Percentiles rank a stretch among this genome's conserved stretches.
Conservation (phyloP, 2,888 invertebrate genomes). For the Venusia cambrica region DNA sequence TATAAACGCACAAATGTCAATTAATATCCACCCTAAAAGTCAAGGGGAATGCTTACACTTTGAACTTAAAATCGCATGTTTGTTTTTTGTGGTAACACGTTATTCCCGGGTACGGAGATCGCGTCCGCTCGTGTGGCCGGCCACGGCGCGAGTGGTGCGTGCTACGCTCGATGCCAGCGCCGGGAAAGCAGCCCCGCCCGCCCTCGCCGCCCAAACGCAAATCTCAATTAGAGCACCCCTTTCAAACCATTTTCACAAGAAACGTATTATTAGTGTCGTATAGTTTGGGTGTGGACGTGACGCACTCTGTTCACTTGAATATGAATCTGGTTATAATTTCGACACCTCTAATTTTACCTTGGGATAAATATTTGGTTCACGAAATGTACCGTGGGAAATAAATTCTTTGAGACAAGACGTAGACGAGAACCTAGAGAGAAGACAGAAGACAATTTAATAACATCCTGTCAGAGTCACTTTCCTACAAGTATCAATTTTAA, state of each 20-base stretch:
- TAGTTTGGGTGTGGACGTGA: slow-evolving; percentile 33
- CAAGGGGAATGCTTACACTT: slow-evolving; percentile 14
- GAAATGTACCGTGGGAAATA: slow-evolving; percentile 5
- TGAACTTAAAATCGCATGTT: slow-evolving; percentile 21
- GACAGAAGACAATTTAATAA: slow-evolving; percentile 19
- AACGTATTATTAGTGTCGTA: slow-evolving; percentile 46
- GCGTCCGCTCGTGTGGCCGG: slow-evolving; percentile 55
- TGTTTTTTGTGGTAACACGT: slow-evolving; percentile 20
- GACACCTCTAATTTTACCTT: slow-evolving; percentile 16
- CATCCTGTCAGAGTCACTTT: slow-evolving; percentile 19
- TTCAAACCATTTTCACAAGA: slow-evolving; percentile 46
- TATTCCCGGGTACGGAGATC: slow-evolving; percentile 14
- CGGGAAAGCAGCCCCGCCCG: slow-evolving; percentile 63
- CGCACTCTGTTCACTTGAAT: slow-evolving; percentile 30
- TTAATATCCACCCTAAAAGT: slow-evolving; percentile 19
- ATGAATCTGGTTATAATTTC: slow-evolving; percentile 12
- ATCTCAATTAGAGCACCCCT: slow-evolving; percentile 46
- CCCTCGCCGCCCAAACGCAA: slow-evolving; percentile 52
- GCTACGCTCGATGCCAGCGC: slow-evolving; percentile 43
- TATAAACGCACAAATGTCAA: slow-evolving; percentile 7
- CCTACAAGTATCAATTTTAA: slow-evolving; percentile 30
- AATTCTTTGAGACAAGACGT: neutral
- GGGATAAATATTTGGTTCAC: slow-evolving; percentile 15
- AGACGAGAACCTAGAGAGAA: slow-evolving; percentile 1
- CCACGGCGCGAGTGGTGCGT: slow-evolving; percentile 50